phyloP scores from a whole-genome alignment of 1,140 invertebrate genomes.

The Calosoma granatense region DNA sequence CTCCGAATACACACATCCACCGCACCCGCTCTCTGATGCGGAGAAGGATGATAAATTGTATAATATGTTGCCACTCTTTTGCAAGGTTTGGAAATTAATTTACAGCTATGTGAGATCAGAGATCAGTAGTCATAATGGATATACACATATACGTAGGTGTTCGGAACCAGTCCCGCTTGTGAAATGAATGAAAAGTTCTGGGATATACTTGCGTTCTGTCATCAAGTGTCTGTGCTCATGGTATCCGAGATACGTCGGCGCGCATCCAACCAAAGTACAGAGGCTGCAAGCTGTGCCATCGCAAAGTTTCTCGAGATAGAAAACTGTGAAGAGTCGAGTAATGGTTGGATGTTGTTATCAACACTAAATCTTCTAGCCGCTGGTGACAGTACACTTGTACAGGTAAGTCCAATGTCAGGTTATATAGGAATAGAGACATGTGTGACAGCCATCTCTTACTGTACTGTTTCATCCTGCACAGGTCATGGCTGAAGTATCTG shows the following conservation, averaged over 20 bases:
- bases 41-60: constrained; percentile 92
- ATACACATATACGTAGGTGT: constrained; percentile 55
- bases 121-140: too few relatives aligned
- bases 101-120: not conserved
- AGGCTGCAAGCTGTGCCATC: constrained; percentile 90
- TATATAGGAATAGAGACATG: constrained; percentile 5
- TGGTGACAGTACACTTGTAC: constrained; percentile 66
- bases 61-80: constrained; percentile 96
- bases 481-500: constrained; percentile 89
- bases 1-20: constrained; percentile 82
- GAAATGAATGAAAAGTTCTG: constrained; percentile 95
- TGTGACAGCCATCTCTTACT: constrained; percentile 39
- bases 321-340: constrained; percentile 83
- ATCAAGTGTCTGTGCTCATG: constrained; percentile 90
- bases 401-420: constrained; percentile 32
- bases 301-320: constrained; percentile 92
- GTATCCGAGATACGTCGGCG: constrained; percentile 87
- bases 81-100: constrained; percentile 76
- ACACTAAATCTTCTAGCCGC: constrained; percentile 84
- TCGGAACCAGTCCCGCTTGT: constrained; percentile 76
- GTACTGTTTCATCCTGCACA: constrained; percentile 33
- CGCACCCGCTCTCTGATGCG: constrained; percentile 64
- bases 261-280: constrained; percentile 91
- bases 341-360: constrained; percentile 92
- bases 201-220: constrained; percentile 85